Evolutionary conservation across 2,888 invertebrate species (phyloP), one percentile per base, ranked within the genome.

Genomic region (Oxycera nigricornis): DNA sequence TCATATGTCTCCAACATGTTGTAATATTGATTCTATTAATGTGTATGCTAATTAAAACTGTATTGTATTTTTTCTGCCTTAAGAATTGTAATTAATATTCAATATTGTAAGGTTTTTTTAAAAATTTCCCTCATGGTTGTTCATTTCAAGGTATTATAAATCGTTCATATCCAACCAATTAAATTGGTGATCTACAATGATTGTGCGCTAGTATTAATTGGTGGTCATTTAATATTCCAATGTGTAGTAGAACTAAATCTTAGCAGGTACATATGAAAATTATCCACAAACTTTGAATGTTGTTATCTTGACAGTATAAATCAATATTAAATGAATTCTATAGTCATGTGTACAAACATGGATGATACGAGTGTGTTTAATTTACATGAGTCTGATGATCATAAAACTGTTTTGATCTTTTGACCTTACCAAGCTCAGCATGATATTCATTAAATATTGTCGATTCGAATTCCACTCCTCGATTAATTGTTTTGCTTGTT

Each of bases 351-450:
- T 46, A 46, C 14, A 7, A 7, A 46, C 46, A 7, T n/a, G n/a
- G n/a, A n/a, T n/a, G n/a, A n/a, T n/a, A n/a, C n/a, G n/a, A n/a
- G n/a, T n/a, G n/a, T n/a, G n/a, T n/a, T 11, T 46, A 46, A 46
- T 46, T 46, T 46, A n/a, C 17, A 46, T 46, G 46, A 46, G 11
- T 2, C 11, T 14, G 3, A 46, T 14, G 2, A 46, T 2, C 11
- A 2, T 14, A 46, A 46, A 46, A 7, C 3, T 3, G 17, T 24
- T 50, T 30, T 70, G 70, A 70, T 55, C 70, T 31, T 70, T 70
- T 70, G 70, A 70, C 70, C 52, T 70, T 70, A 52, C 35, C 70
- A 24, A 24, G 17, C 55, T 20, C 70, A 70, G 70, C 55, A 31
- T 70, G 70, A 70, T 17, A 7, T 55, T 35, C 22, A 6, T 20